Evolutionary conservation across 2,888 invertebrate genomes (phyloP).

Genomic region (Meteorus cinctellus): DNA sequence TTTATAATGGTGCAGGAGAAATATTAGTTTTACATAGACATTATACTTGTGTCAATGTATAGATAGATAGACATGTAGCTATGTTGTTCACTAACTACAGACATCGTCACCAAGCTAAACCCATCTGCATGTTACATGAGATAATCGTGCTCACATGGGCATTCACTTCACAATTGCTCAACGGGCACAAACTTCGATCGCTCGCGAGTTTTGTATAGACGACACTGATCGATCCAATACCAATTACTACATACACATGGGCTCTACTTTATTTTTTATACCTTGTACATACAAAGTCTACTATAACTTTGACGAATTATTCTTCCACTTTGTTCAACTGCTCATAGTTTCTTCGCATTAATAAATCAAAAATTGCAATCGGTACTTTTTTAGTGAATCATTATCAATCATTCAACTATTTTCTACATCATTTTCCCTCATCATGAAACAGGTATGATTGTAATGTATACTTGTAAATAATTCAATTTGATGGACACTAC

Average conservation of each 20-base stretch:
- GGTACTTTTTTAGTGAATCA: background rate
- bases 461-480: no score
- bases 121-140: slow-evolving; percentile 36
- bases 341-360: no score
- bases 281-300: background rate
- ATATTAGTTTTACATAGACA: background rate
- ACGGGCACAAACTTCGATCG: slow-evolving; percentile 38
- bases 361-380: background rate
- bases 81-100: background rate
- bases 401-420: background rate
- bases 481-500: no score
- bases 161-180: slow-evolving; percentile 39
- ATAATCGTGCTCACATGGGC: slow-evolving; percentile 37
- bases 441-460: no score
- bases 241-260: slow-evolving; percentile 21
- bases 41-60: background rate
- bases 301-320: background rate
- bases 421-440: background rate
- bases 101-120: background rate
- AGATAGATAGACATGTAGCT: background rate
- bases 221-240: slow-evolving; percentile 27
- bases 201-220: background rate
- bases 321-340: slow-evolving; percentile 5
- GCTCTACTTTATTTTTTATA: slow-evolving; percentile 8
- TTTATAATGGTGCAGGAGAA: background rate